Percentiles rank a stretch among this genome's conserved stretches.
phyloP scores from a whole-genome alignment of 2,113 vertebrate species.

The Mustela lutreola region DNA sequence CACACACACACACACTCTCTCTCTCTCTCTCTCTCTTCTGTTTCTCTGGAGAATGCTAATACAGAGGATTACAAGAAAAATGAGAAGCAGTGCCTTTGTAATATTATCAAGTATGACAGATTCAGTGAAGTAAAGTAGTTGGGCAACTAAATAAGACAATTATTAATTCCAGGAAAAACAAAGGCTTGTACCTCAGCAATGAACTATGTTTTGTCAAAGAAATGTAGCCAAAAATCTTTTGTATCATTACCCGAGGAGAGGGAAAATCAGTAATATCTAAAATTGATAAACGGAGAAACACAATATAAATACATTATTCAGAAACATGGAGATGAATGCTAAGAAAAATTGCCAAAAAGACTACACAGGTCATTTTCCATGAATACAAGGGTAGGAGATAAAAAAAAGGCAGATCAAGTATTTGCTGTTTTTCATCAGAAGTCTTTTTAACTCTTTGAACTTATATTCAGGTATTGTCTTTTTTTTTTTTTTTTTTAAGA shows the following conservation, averaged over 20 bases:
- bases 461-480: not conserved
- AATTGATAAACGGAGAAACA: not conserved
- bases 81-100: not conserved
- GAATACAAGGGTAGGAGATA: not conserved
- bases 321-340: not conserved
- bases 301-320: not conserved
- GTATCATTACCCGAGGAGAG: not conserved
- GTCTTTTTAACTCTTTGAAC: not conserved
- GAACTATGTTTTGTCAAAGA: not conserved
- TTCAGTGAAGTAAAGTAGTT: not conserved
- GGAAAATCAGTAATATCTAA: not conserved
- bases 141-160: not conserved
- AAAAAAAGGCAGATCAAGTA: not conserved
- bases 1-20: not conserved
- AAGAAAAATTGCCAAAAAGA: not conserved
- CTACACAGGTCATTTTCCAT: not conserved
- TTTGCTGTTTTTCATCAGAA: not conserved
- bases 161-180: conserved; percentile 17
- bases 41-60: not conserved
- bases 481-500: too few relatives aligned
- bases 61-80: not conserved
- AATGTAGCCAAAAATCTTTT: not conserved
- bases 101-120: not conserved
- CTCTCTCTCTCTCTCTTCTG: not conserved
- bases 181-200: not conserved